Evolutionary conservation across 2,888 invertebrate genomes (phyloP).

Genomic region (Lottia gigantea): DNA sequence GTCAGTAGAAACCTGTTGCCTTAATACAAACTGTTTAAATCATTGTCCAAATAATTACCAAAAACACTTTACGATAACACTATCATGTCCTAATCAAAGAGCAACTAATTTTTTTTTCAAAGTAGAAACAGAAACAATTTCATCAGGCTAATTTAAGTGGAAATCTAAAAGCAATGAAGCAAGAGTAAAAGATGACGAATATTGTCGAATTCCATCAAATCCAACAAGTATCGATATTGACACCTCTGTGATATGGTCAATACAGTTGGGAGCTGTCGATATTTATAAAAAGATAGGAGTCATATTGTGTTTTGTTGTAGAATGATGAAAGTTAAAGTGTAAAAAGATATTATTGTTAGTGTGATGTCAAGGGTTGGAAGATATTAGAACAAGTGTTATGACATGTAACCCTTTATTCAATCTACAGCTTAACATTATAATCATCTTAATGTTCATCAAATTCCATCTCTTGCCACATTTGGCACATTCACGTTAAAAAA

Average conservation of each 20-base stretch:
- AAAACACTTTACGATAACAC: neutral
- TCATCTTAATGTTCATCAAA: constrained; percentile 19
- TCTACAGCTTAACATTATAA: constrained; percentile 14
- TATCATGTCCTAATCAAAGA: constrained; percentile 5
- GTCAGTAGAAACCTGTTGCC: constrained; percentile 4
- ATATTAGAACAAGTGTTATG: neutral
- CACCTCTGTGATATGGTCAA: neutral
- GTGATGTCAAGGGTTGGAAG: neutral
- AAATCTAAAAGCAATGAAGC: neutral
- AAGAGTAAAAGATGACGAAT: neutral
- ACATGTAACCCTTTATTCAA: neutral
- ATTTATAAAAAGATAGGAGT: neutral
- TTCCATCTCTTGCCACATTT: constrained; percentile 9
- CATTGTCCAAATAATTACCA: constrained; percentile 2
- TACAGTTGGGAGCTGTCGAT: neutral
- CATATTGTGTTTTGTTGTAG: neutral
- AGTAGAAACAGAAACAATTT: neutral
- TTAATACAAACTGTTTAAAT: neutral
- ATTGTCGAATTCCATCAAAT: neutral
- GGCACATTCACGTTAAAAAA: neutral
- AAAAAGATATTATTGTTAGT: neutral
- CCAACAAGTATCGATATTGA: neutral
- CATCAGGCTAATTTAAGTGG: neutral
- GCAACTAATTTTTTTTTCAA: constrained; percentile 1
- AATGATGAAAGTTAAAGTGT: neutral